A percentile compares a stretch with the other conserved stretches of the same genome.
These are phyloP conservation scores for Euclidia mi DNA, from an alignment of 2,888 invertebrate species.

Conservation along the genomic window DNA sequence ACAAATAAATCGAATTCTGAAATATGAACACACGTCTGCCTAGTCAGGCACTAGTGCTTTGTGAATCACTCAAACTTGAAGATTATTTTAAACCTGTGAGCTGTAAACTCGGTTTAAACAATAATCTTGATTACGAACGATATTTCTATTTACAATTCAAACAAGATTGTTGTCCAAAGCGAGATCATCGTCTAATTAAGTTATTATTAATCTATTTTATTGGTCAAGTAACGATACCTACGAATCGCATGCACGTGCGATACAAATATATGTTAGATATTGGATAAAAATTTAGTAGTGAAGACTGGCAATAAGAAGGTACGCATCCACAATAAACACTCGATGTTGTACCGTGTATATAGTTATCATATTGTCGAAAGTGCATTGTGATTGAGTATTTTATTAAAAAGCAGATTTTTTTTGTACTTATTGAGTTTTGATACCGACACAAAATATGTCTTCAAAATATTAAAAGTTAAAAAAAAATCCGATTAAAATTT, in stretches of 20 bases:
- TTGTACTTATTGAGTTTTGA: too few species aligned
- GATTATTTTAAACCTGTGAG: background rate
- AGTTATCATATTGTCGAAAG: too few species aligned
- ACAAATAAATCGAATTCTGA: slow-evolving; percentile 29
- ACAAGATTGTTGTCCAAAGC: slow-evolving; percentile 2
- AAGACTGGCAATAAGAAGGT: slow-evolving; percentile 16
- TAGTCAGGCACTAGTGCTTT: slow-evolving; percentile 25
- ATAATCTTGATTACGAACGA: too few species aligned
- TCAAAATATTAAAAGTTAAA: too few species aligned
- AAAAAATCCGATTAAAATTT: too few species aligned
- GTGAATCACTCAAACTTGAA: slow-evolving; percentile 17
- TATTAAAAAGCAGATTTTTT: too few species aligned
- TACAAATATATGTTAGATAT: slow-evolving; percentile 14
- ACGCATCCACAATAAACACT: too few species aligned
- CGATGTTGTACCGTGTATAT: too few species aligned
- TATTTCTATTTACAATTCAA: background rate
- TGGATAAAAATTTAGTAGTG: slow-evolving; percentile 10
- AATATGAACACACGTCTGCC: slow-evolving; percentile 47
- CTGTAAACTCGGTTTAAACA: slow-evolving; percentile 19
- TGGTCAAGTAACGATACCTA: slow-evolving; percentile 20
- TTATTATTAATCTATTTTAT: slow-evolving; percentile 2
- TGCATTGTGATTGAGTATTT: too few species aligned
- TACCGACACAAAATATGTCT: too few species aligned
- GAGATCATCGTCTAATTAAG: background rate
- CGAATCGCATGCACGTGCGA: slow-evolving; percentile 43